Evolutionary conservation across 2,888 invertebrate species (phyloP).

Genomic region (Arge pagana): DNA sequence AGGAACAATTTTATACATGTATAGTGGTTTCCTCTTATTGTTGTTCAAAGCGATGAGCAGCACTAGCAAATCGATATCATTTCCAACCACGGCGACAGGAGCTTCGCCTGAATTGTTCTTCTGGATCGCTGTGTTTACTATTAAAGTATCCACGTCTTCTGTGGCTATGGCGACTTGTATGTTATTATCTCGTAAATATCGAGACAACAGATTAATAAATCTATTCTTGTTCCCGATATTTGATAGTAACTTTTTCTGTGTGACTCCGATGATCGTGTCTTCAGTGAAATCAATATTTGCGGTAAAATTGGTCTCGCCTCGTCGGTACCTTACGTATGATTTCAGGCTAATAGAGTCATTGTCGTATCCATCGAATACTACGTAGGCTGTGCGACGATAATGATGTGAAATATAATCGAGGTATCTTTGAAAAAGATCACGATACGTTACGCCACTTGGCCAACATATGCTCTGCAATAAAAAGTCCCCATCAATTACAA

Average conservation of each 20-base stretch:
- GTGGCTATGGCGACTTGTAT: conserved; percentile 24
- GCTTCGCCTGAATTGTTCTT: too few species aligned
- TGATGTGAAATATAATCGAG: conserved; percentile 4
- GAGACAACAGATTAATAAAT: conserved; percentile 28
- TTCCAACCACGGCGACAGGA: conserved; percentile 27
- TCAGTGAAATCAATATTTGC: conserved; percentile 29
- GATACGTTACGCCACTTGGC: conserved; percentile 26
- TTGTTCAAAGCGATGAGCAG: conserved; percentile 18
- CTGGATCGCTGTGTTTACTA: conserved; percentile 27
- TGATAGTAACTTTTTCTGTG: conserved; percentile 31
- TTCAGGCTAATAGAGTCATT: conserved; percentile 28
- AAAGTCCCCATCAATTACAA: conserved; percentile 25
- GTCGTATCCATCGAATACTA: conserved; percentile 35
- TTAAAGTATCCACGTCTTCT: conserved; percentile 31
- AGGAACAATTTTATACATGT: background rate
- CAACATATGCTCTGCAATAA: conserved; percentile 27
- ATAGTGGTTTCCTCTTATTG: background rate
- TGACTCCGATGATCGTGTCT: conserved; percentile 25
- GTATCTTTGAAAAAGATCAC: conserved; percentile 25
- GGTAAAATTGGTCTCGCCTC: conserved; percentile 25
- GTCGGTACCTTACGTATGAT: conserved; percentile 31
- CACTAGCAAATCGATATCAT: conserved; percentile 27
- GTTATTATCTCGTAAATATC: conserved; percentile 22
- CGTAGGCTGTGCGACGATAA: conserved; percentile 18
- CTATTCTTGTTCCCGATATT: conserved; percentile 31